Evolutionary conservation across 2,888 invertebrate species (phyloP).

Genomic region (Parnassius smintheus): DNA sequence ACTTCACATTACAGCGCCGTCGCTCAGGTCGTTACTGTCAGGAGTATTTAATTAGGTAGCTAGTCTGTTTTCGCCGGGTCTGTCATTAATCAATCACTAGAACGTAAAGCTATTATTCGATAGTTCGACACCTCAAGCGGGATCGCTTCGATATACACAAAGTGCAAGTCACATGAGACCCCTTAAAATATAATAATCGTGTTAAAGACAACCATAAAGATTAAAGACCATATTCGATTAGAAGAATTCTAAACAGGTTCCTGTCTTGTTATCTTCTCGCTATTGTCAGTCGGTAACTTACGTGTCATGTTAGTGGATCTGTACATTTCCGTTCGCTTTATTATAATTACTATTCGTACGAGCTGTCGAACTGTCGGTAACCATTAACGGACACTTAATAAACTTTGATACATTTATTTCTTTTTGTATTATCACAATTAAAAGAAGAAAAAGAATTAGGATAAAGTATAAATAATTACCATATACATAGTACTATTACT

Average conservation of each 20-base stretch:
- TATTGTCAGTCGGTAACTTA: slow-evolving; percentile 62
- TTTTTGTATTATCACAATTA: slow-evolving; percentile 29
- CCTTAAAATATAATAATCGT: slow-evolving; percentile 80
- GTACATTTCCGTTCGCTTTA: slow-evolving; percentile 59
- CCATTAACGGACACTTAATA: slow-evolving; percentile 36
- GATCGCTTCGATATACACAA: slow-evolving; percentile 48
- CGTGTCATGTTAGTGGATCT: slow-evolving; percentile 50
- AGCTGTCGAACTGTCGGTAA: slow-evolving; percentile 38
- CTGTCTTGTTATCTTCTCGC: slow-evolving; percentile 68
- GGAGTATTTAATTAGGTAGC: slow-evolving; percentile 74
- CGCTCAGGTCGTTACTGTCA: slow-evolving; percentile 42
- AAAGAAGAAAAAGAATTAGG: slow-evolving; percentile 23
- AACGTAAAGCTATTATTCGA: slow-evolving; percentile 66
- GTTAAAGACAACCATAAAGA: slow-evolving; percentile 78
- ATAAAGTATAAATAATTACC: not conserved
- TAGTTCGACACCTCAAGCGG: slow-evolving; percentile 70
- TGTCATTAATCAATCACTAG: slow-evolving; percentile 78
- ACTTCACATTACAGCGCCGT: slow-evolving; percentile 45
- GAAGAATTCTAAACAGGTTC: slow-evolving; percentile 72
- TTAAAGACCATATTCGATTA: slow-evolving; percentile 79
- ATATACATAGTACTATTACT: not conserved
- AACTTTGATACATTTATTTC: slow-evolving; percentile 24
- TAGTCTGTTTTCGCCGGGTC: slow-evolving; percentile 67
- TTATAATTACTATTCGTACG: slow-evolving; percentile 51
- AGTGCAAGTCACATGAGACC: slow-evolving; percentile 76